phyloP scores from a whole-genome alignment of 1,140 invertebrate genomes.

The Pantala flavescens region DNA sequence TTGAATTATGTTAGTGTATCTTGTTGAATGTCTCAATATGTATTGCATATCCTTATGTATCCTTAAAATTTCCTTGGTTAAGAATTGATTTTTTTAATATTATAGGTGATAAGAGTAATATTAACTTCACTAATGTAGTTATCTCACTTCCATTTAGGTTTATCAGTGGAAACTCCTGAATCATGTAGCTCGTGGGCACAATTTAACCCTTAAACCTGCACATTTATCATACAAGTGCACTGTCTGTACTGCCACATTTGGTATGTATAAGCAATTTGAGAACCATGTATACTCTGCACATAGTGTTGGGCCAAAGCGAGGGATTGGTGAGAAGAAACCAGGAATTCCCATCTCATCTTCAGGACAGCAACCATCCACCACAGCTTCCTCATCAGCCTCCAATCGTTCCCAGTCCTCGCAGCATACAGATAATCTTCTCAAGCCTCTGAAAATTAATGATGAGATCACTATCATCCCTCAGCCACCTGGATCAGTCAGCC shows the following conservation, averaged over 20 bases:
- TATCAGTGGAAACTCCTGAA: constrained; percentile 87
- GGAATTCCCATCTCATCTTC: constrained; percentile 25
- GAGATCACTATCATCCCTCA: constrained; percentile 88
- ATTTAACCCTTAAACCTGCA: constrained; percentile 80
- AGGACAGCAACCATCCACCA: constrained; percentile 30
- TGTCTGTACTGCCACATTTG: constrained; percentile 86
- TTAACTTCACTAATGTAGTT: too few species aligned
- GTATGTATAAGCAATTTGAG: constrained; percentile 90
- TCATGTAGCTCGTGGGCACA: constrained; percentile 82
- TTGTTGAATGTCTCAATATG: too few species aligned
- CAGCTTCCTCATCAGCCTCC: constrained; percentile 28
- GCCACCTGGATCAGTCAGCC: constrained; percentile 38
- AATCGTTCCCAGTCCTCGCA: constrained; percentile 32
- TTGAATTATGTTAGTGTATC: too few species aligned
- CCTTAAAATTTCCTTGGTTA: too few species aligned
- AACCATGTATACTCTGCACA: constrained; percentile 89
- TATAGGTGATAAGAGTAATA: too few species aligned
- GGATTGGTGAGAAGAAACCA: constrained; percentile 60
- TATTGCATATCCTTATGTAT: too few species aligned
- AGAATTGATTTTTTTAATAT: too few species aligned
- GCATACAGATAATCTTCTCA: constrained; percentile 58
- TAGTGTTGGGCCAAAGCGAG: constrained; percentile 69
- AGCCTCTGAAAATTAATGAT: constrained; percentile 81
- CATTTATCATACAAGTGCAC: constrained; percentile 91
- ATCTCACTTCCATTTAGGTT: constrained; percentile 45